Percentiles rank a stretch among this genome's conserved stretches.
Conservation (phyloP, 2,113 vertebrate species). For the Paramisgurnus dabryanus region DNA sequence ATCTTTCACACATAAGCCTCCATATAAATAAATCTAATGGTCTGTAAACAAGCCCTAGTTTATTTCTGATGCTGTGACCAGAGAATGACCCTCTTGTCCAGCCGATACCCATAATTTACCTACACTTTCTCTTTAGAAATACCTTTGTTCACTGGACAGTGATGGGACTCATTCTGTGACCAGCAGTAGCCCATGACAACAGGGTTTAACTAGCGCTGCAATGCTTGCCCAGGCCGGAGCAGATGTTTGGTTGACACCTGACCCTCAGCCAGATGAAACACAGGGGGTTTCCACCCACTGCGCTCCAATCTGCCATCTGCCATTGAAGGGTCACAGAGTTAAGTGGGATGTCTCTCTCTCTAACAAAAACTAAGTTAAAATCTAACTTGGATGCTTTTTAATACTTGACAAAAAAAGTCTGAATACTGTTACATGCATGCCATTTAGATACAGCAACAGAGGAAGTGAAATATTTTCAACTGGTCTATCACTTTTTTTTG, state of each 20-base stretch:
- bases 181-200: slow-evolving; percentile 72
- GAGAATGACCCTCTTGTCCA: slow-evolving; percentile 59
- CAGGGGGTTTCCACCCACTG: slow-evolving; percentile 79
- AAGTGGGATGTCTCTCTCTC: slow-evolving; percentile 55
- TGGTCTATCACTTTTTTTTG: too few species aligned
- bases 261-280: slow-evolving; percentile 82
- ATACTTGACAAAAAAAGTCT: not conserved
- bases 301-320: slow-evolving; percentile 88
- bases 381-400: slow-evolving; percentile 37
- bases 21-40: slow-evolving; percentile 68
- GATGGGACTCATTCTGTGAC: slow-evolving; percentile 51
- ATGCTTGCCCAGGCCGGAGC: slow-evolving; percentile 79
- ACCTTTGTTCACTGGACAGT: slow-evolving; percentile 40
- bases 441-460: too few species aligned
- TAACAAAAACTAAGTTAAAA: slow-evolving; percentile 51
- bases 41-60: slow-evolving; percentile 71
- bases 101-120: slow-evolving; percentile 68
- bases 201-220: slow-evolving; percentile 73
- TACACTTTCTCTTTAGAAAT: slow-evolving; percentile 57
- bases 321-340: slow-evolving; percentile 65
- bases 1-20: slow-evolving; percentile 55
- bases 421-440: too few species aligned
- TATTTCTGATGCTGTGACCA: slow-evolving; percentile 58
- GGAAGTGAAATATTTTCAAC: too few species aligned
- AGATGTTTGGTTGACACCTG: slow-evolving; percentile 92